A percentile compares a stretch with the other conserved stretches of the same genome.
Conservation (phyloP, 1,140 invertebrate species). For the Agrilus planipennis region DNA sequence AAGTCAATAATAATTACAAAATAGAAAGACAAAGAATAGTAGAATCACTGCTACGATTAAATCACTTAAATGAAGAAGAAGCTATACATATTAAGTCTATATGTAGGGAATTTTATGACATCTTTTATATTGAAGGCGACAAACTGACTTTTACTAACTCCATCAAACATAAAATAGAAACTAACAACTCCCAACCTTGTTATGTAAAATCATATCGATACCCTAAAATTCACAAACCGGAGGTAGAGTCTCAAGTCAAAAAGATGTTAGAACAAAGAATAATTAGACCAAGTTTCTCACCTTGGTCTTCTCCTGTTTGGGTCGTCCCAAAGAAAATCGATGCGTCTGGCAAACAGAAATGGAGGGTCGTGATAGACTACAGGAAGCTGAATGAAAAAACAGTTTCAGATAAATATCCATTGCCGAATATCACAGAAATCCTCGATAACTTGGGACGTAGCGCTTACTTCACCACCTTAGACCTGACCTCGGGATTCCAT, state of each 20-base stretch:
- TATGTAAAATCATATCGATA: slow-evolving; percentile 18
- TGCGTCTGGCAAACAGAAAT: slow-evolving; percentile 23
- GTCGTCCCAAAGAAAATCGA: slow-evolving; percentile 29
- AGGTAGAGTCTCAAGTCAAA: slow-evolving; percentile 18
- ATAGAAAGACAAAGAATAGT: too few relatives aligned
- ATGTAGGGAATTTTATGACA: slow-evolving; percentile 15
- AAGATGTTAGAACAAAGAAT: slow-evolving; percentile 19
- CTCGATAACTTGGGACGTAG: slow-evolving; percentile 28
- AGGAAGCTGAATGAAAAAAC: slow-evolving; percentile 26
- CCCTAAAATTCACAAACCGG: slow-evolving; percentile 16
- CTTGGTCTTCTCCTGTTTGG: slow-evolving; percentile 23
- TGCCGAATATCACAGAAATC: slow-evolving; percentile 38
- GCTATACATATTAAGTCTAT: slow-evolving; percentile 11
- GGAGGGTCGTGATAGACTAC: slow-evolving; percentile 12
- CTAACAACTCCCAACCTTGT: slow-evolving; percentile 8
- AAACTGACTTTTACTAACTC: slow-evolving; percentile 14
- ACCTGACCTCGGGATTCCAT: not conserved
- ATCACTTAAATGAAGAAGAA: slow-evolving; percentile 20
- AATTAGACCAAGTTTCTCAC: slow-evolving; percentile 19
- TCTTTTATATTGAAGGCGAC: slow-evolving; percentile 15
- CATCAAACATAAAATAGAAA: slow-evolving; percentile 11
- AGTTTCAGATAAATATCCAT: slow-evolving; percentile 31
- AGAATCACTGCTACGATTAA: slow-evolving; percentile 3
- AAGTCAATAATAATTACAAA: too few relatives aligned
- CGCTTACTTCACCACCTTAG: not conserved